Percentiles rank a stretch among this genome's conserved stretches.
Evolutionary conservation across 2,797 vertebrate species (phyloP).

Genomic region (Todus mexicanus): DNA sequence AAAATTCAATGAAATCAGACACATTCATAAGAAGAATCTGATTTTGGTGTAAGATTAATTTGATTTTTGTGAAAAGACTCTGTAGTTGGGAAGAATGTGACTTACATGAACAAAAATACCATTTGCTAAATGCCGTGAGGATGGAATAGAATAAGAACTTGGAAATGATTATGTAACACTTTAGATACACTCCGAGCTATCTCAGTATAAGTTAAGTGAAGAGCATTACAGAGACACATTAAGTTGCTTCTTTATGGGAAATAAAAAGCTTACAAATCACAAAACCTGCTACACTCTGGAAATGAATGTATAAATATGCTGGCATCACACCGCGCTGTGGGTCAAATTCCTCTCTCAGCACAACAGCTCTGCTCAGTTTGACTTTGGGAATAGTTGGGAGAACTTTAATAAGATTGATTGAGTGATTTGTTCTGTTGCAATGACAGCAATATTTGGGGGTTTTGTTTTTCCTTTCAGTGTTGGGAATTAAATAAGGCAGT

Average conservation of each 20-base stretch:
- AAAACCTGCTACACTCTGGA: neutral
- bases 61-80: conserved; percentile 43
- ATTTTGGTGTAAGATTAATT: conserved; percentile 49
- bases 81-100: neutral
- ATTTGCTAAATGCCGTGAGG: neutral
- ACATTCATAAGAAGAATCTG: conserved; percentile 8
- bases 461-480: neutral
- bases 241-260: neutral
- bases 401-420: neutral
- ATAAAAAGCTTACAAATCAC: neutral
- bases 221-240: neutral
- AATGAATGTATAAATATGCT: neutral
- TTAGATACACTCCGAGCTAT: neutral
- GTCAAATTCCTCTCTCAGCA: neutral
- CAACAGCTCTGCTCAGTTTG: neutral
- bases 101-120: conserved; percentile 5
- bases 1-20: conserved; percentile 15
- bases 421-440: neutral
- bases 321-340: neutral
- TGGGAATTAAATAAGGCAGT: neutral
- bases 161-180: neutral
- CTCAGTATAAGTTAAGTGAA: neutral
- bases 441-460: neutral
- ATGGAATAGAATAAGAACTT: neutral
- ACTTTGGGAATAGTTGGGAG: neutral